A percentile compares a stretch with the other conserved stretches of the same genome.
phyloP scores from a whole-genome alignment of 2,888 invertebrate species.

The Atethmia centrago region DNA sequence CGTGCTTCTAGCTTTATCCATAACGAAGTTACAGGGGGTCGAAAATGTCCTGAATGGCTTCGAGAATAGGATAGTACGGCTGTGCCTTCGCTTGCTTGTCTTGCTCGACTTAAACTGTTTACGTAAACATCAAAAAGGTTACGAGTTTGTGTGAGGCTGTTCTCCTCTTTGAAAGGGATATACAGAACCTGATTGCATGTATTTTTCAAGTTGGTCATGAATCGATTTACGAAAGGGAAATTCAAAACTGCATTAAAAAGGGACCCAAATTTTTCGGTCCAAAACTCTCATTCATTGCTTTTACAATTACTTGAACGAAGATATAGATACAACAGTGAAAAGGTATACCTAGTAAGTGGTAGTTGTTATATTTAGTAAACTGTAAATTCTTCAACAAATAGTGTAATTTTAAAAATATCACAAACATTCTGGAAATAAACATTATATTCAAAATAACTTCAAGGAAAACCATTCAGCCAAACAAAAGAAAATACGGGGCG shows the following conservation, averaged over 20 bases:
- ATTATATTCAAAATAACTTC: background rate
- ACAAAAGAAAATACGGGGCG: background rate
- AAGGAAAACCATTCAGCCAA: background rate
- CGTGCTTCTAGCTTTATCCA: too few species aligned
- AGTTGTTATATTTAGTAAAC: background rate
- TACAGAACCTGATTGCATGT: background rate
- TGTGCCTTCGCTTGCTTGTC: too few species aligned
- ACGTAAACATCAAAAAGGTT: background rate
- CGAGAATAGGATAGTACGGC: too few species aligned
- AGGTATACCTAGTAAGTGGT: background rate
- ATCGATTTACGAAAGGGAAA: background rate
- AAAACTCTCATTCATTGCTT: background rate
- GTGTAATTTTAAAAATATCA: background rate
- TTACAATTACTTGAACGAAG: background rate
- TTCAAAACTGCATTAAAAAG: background rate
- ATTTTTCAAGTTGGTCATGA: background rate
- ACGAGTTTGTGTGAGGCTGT: background rate
- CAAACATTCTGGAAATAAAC: background rate
- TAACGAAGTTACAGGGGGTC: too few species aligned
- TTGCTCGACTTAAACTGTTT: too few species aligned
- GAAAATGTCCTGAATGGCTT: too few species aligned
- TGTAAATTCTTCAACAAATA: background rate
- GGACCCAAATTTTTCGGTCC: too few species aligned
- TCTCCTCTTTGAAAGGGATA: slow-evolving; percentile 10
- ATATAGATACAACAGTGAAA: background rate